Percentiles rank a stretch among this genome's conserved stretches.
Conservation (phyloP, 2,113 vertebrate species). For the Cyanistes caeruleus region DNA sequence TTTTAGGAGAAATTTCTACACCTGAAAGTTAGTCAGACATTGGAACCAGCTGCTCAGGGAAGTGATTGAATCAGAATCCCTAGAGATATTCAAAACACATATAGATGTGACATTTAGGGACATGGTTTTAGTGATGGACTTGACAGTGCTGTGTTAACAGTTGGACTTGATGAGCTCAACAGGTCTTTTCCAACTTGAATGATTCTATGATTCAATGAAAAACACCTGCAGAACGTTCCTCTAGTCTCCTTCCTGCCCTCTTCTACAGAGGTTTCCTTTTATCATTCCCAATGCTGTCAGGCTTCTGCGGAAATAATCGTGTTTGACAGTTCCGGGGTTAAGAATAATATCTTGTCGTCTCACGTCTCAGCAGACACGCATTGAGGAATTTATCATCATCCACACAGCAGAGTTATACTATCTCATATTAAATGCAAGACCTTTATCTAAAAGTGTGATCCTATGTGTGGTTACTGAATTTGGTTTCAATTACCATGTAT, state of each 20-base stretch:
- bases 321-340: conserved; percentile 49
- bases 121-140: background rate
- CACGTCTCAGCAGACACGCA: background rate
- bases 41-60: background rate
- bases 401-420: background rate
- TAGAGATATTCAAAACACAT: background rate
- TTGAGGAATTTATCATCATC: conserved; percentile 60
- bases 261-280: background rate
- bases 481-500: conserved; percentile 33
- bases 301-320: conserved; percentile 31
- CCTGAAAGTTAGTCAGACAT: background rate
- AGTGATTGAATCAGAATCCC: background rate
- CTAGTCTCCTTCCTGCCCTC: background rate
- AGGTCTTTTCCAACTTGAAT: background rate
- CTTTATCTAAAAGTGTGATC: conserved; percentile 27
- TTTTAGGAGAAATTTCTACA: background rate
- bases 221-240: background rate
- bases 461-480: background rate
- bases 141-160: background rate
- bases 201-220: background rate
- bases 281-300: conserved; percentile 20
- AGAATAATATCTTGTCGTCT: conserved; percentile 42
- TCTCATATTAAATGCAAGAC: conserved; percentile 44
- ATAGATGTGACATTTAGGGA: background rate
- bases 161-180: background rate